Base-by-base conservation (phyloP, 1,140 invertebrate species). In the Arctopsyche grandis region DNA sequence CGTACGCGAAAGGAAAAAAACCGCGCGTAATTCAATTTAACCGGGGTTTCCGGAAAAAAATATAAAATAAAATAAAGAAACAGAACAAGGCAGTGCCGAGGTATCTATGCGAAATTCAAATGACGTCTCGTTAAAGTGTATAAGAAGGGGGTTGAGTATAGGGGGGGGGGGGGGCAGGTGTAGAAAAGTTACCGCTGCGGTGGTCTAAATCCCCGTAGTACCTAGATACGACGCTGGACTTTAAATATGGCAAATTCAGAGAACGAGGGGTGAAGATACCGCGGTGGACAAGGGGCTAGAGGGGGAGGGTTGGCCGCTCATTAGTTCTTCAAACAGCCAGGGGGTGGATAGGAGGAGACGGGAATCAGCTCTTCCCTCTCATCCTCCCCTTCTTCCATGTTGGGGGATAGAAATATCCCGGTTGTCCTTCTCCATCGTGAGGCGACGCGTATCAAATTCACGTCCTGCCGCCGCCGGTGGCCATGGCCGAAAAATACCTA, bases 241-340 rank as follows among this genome's bases (percentile, higher is more conserved):
- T 76, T 76, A 76, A 76, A 76, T 76, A 76, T 76, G 46, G 74
- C 74, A 63, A 76, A 76, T 76, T 48, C 58, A n/a, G 52, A 4
- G 52, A 73, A 46, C 21, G 16, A 38, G 74, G 52, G 74, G 69
- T 38, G 43, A 71, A 22, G 16, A 9, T n/a, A 38, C 69, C 44
- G 16, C 69, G 14, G 22, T 12, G 74, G 74, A 24, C 26, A 74
- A 43, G 46, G 16, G 21, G 74, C 60, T 74, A 43, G 24, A 21
- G 5, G 14, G n/a, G 66, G 77, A 29, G 78, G 70, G 78, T 60
- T 22, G 69, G 78, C 48, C 73, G 78, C 81, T 82, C 81, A 82
- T 82, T 82, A 82, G 81, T 82, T 82, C 78, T 79, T 82, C 81
- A 82, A 82, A 82, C 78, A 82, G 69, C 78, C 78, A 58, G 38